phyloP scores from a whole-genome alignment of 2,113 vertebrate species.

The Erpornis zantholeuca region DNA sequence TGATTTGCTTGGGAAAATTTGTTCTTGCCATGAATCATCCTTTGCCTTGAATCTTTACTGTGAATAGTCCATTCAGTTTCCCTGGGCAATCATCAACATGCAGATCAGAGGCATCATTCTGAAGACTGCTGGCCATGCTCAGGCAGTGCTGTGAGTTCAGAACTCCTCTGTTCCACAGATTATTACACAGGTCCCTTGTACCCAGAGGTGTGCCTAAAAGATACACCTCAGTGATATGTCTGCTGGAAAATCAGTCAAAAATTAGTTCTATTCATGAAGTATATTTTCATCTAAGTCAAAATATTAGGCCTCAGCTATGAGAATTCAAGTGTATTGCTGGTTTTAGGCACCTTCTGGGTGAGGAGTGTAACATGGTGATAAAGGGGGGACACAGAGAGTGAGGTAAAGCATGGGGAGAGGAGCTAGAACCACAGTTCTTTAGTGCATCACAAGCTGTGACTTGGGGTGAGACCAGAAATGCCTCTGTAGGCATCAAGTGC shows the following conservation, averaged over 20 bases:
- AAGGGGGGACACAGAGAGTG: background rate
- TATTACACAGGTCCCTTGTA: background rate
- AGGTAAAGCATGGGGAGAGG: background rate
- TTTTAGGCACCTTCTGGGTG: background rate
- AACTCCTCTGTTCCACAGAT: background rate
- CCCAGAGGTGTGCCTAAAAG: background rate
- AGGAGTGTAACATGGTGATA: background rate
- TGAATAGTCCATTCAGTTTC: background rate
- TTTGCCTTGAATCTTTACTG: background rate
- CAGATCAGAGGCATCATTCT: background rate
- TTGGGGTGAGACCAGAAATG: background rate
- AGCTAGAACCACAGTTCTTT: background rate
- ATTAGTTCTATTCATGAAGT: background rate
- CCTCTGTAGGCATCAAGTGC: background rate
- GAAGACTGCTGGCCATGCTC: background rate
- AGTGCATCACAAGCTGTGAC: background rate
- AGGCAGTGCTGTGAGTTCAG: background rate
- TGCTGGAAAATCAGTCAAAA: background rate
- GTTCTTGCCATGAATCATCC: background rate
- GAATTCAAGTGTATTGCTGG: background rate
- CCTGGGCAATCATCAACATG: background rate
- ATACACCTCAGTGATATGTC: background rate
- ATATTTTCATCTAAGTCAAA: background rate
- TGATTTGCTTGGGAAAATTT: background rate
- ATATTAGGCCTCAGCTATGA: background rate